Evolutionary conservation across 2,113 vertebrate species (phyloP).

Genomic region (crab-eating macaque (Macaca fascicularis)): DNA sequence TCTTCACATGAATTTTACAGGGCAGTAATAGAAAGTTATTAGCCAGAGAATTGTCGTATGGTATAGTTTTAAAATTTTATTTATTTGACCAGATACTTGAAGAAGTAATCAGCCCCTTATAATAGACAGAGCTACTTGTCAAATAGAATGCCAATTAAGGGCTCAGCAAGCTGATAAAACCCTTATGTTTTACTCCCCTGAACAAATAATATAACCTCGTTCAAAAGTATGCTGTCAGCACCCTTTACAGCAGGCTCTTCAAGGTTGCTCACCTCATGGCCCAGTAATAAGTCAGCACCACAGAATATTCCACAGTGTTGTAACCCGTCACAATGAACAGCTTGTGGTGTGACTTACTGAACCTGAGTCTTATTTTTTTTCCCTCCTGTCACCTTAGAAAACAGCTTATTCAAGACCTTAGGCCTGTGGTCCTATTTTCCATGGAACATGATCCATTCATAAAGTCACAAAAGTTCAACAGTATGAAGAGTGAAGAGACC

Average conservation of each 20-base stretch:
- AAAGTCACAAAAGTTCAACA: neutral
- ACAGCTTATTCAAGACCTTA: constrained; percentile 50
- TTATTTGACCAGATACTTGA: constrained; percentile 20
- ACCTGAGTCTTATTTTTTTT: neutral
- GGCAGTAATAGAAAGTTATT: neutral
- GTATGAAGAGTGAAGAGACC: neutral
- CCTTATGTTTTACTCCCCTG: neutral
- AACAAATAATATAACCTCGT: neutral
- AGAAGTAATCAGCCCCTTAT: neutral
- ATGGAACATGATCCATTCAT: neutral
- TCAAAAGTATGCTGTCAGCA: neutral
- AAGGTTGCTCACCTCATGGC: neutral
- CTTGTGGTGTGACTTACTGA: neutral
- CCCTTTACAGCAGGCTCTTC: neutral
- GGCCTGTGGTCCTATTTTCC: constrained; percentile 20
- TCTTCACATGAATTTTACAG: constrained; percentile 12
- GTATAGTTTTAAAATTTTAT: neutral
- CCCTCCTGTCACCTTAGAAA: constrained; percentile 10
- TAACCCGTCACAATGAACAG: constrained; percentile 17
- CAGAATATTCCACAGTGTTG: neutral
- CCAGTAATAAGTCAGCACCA: neutral
- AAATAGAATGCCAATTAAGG: neutral
- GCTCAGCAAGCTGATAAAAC: constrained; percentile 3
- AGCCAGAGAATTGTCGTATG: neutral
- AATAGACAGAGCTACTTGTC: constrained; percentile 2